These are phyloP conservation scores for Magallana gigas DNA, from an alignment of 1,140 invertebrate species.

Conservation along the genomic window DNA sequence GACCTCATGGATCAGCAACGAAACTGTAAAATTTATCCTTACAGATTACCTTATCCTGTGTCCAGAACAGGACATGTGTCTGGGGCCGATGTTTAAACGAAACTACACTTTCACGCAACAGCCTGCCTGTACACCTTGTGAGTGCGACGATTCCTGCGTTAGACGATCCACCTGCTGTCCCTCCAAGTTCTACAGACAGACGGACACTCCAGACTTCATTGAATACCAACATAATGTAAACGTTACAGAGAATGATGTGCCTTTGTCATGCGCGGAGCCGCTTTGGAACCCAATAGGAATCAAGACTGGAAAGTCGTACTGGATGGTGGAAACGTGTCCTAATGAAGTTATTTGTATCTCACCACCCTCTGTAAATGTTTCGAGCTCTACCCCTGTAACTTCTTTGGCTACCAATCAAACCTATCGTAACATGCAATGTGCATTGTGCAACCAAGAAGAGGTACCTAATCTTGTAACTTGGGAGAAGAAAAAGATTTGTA, in stretches of 20 bases:
- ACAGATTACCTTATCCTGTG: background rate
- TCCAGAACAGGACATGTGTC: background rate
- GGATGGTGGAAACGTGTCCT: background rate
- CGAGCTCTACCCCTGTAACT: background rate
- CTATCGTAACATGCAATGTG: background rate
- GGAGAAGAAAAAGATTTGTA: background rate
- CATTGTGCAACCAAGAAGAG: background rate
- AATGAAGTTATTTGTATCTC: background rate
- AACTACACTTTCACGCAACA: background rate
- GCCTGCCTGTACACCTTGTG: background rate
- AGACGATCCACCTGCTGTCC: background rate
- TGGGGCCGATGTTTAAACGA: background rate
- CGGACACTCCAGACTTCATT: background rate
- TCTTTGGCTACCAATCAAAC: background rate
- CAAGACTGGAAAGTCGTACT: background rate
- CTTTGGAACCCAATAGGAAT: background rate
- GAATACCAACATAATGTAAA: background rate
- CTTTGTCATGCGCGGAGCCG: background rate
- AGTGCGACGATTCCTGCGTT: background rate
- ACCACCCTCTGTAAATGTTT: background rate
- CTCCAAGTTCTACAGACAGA: conserved; percentile 15
- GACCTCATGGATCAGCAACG: background rate
- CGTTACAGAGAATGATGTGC: background rate
- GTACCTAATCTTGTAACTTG: background rate
- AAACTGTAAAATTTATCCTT: background rate